These are phyloP conservation scores for Eolophus roseicapilla DNA, from an alignment of 2,113 vertebrate species.

Conservation along the genomic window DNA sequence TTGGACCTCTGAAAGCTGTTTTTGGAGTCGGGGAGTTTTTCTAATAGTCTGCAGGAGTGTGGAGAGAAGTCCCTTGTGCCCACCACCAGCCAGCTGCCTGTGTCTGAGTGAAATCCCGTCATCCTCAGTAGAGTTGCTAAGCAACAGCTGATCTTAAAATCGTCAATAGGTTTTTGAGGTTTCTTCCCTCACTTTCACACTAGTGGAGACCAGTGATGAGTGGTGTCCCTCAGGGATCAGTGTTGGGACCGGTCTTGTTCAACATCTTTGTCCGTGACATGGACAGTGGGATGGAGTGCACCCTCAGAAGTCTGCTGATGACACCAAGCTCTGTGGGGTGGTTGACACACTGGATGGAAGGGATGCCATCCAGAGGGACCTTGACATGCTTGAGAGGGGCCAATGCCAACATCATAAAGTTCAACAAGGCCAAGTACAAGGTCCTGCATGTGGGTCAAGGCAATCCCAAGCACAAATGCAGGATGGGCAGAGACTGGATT, in stretches of 20 bases:
- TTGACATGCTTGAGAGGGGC: neutral
- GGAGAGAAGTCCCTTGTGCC: neutral
- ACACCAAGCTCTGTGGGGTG: neutral
- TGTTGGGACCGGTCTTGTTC: neutral
- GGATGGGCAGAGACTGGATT: neutral
- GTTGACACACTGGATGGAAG: neutral
- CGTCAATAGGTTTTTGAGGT: neutral
- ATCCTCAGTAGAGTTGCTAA: neutral
- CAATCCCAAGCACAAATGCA: neutral
- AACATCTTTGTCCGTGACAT: neutral
- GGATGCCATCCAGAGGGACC: neutral
- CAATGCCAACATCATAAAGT: neutral
- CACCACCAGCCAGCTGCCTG: neutral
- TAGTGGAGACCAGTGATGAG: neutral
- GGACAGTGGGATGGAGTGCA: neutral
- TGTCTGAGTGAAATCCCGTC: neutral
- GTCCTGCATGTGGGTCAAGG: neutral
- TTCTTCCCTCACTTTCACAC: neutral
- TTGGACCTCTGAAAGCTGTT: neutral
- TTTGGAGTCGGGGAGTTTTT: neutral
- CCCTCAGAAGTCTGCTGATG: neutral
- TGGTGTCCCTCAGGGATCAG: neutral
- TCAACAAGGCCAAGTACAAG: neutral
- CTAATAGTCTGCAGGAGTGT: accelerated
- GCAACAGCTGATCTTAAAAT: slow-evolving; percentile 6